Evolutionary conservation across 2,113 vertebrate species (phyloP), one percentile per base, ranked within the genome.

Genomic region (Carollia perspicillata): DNA sequence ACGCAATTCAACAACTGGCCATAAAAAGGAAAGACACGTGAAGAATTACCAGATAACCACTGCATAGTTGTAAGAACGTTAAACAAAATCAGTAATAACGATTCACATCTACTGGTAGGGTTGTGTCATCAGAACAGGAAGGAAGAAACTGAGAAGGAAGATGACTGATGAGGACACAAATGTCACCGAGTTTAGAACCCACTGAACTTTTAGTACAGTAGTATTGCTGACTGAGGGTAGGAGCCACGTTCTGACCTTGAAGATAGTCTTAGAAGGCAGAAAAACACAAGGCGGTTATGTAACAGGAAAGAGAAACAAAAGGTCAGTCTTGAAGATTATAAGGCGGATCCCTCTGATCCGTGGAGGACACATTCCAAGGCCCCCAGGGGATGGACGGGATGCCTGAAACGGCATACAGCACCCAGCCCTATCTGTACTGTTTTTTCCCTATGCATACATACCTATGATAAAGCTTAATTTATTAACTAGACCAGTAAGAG

Each of bases 1-100:
- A n/a, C n/a, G 58, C 74, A 95, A 96, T 93, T 86, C 30, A 95
- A 84, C 80, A 95, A 92, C 0, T 58, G 10, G 40, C 71, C 75
- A 58, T 78, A 51, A n/a, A 42, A 35, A 30, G 5, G 37, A 74
- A 13, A 22, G 5, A 35, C 4, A 40, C 65, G 4, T 93, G 44
- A 96, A 87, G 37, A 92, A 92, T 75, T 90, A 83, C 33, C 60
- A 94, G 80, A 71, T 28, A 93, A 89, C 1, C 28, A 88, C 17
- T 83, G 91, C 58, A 95, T 40, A 72, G 28, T 68, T 83, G 86
- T 37, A 89, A 53, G 23, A 92, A 47, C 44, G 87, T 60, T 55
- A 89, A 63, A 4, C 49, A 85, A 92, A 95, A 81, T 69, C 33
- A 85, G 65, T 40, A 90, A 71, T 53, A 88, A 94, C 72, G 37